Base-by-base conservation (phyloP, 2,888 invertebrate species). In the Drosophila multiciliata region DNA sequence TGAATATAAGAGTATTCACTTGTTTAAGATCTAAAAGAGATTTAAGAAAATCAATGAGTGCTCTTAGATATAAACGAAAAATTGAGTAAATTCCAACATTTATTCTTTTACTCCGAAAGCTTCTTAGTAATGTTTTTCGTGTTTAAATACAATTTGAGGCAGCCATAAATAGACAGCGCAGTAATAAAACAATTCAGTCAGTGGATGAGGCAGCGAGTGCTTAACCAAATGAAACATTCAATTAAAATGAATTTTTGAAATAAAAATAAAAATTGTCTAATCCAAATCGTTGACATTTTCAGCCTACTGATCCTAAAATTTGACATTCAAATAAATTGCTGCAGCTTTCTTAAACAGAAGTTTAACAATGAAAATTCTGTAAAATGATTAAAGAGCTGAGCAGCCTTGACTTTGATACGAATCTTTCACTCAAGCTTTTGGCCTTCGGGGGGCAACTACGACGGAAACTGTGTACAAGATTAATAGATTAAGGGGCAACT, bases 401-500 rank as follows among this genome's bases (percentile, higher is more conserved):
- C 26, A 33, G 58, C 73, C 67, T 67, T 76, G 73, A 76, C 55
- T 60, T 63, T 60, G 60, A 57, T 29, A 11, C 8, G n/a, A 32
- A 63, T 50, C 45, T 40, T 36, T 54, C 23, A 38, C 29, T 38
- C 5, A 45, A 17, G 20, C 1, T 20, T 8, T 15, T 8, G 38
- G 20, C 15, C 26, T 33, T 38, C 12, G 26, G 38, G 48, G 48
- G 57, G 45, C 38, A 54, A 62, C 45, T 49, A n/a, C 12, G n/a
- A 50, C 61, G 69, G 69, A 78, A 74, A 62, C 17, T 23, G 36
- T 55, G 61, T 26, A 75, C 66, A 66, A 71, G 75, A 53, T 64
- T 58, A 71, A 66, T 78, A 70, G 64, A 78, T 78, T 75, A 78
- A 48, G 23, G 32, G 26, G 42, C 33, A 57, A 17, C 49, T 55